Conservation (phyloP, 2,113 vertebrate genomes). For the Zosterops hypoxanthus region DNA sequence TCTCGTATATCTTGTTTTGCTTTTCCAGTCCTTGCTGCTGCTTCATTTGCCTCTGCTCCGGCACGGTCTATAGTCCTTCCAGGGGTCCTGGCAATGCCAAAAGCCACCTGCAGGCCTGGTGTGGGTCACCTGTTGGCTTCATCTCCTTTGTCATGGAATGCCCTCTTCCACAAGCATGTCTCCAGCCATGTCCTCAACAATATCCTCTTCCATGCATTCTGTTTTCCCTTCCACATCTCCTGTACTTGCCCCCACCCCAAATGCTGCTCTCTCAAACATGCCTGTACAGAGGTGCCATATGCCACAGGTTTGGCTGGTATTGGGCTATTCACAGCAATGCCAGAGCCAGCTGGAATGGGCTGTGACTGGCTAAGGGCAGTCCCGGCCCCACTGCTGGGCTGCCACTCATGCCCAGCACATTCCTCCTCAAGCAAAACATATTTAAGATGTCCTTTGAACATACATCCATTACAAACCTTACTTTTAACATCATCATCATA, state of each 20-base stretch:
- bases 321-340: too few relatives aligned
- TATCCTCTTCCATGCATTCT: background rate
- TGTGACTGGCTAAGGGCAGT: background rate
- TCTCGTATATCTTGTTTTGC: background rate
- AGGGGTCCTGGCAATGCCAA: background rate
- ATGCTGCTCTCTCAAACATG: background rate
- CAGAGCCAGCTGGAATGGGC: background rate
- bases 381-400: rapidly evolving
- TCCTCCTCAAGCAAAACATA: background rate
- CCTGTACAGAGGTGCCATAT: background rate
- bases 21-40: background rate
- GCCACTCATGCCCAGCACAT: rapidly evolving
- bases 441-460: background rate
- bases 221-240: background rate
- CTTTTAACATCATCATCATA: background rate
- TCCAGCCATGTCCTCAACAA: background rate
- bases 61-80: background rate
- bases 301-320: background rate
- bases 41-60: background rate
- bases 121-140: rapidly evolving
- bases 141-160: background rate
- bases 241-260: background rate
- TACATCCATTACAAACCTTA: background rate
- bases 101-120: background rate
- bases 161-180: background rate